Evolutionary conservation across 2,113 vertebrate species (phyloP), one percentile per base, ranked within the genome.

Genomic region (Brachionichthys hirsutus): DNA sequence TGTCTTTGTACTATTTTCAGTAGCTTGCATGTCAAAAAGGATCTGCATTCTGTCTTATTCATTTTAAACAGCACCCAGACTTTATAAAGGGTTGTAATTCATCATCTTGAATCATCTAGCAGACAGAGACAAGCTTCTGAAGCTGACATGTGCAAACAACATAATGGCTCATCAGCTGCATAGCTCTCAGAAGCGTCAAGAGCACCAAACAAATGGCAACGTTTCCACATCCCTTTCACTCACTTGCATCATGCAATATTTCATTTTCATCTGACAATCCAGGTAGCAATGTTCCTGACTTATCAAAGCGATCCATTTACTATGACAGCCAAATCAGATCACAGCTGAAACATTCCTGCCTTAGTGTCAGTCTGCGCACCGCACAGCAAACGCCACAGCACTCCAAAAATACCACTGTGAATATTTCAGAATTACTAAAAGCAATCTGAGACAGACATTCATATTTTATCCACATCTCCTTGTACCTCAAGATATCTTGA

Each of bases 401-500:
- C 30, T 55, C 61, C 57, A 66, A 74, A 72, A 76, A 77, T 71
- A 84, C 71, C 68, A 75, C 63, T 68, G 72, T 91, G 63, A 88
- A 92, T 89, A 89, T 90, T 92, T 91, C 54, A 91, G 55, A 84
- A 75, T 85, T 82, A 87, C 87, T 89, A 90, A 91, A 89, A 91
- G 84, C 80, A 90, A 88, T 89, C 81, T 62, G 67, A 80, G 73
- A 78, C 89, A 81, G 69, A 57, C 56, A 87, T 89, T 64, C 58
- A 91, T 91, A 85, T 88, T 91, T 89, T 47, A 90, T 83, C 48
- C 34, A 18, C 49, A 12, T 58, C 55, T 71, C 80, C 47, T 63
- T 24, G 30, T 75, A 87, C 67, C 58, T 85, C 73, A 41, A 76
- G n/a, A 70, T 78, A 80, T 83, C 63, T 77, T 74, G 60, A 79